Percentiles rank a stretch among this genome's conserved stretches.
Conservation (phyloP, 2,888 invertebrate species). For the Augochlorella aurata region DNA sequence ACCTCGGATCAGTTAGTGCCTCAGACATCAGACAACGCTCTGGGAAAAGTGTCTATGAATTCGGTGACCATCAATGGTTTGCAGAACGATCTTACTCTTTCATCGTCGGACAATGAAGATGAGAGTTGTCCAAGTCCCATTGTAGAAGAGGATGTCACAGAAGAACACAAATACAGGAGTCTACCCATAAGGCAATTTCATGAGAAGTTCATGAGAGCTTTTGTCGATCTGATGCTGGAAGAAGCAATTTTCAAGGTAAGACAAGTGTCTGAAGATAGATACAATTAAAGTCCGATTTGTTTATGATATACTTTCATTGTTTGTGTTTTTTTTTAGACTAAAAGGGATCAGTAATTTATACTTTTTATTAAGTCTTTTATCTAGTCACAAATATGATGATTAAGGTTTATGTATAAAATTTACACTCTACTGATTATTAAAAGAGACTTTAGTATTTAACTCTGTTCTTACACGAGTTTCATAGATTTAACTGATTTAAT, state of each 20-base stretch:
- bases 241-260: slow-evolving; percentile 87
- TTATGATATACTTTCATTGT: background rate
- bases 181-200: slow-evolving; percentile 86
- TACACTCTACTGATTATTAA: too few relatives aligned
- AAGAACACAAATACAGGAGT: slow-evolving; percentile 77
- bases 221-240: slow-evolving; percentile 88
- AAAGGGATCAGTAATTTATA: too few relatives aligned
- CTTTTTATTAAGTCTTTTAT: too few relatives aligned
- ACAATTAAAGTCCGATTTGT: background rate
- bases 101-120: slow-evolving; percentile 5
- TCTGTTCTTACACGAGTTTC: too few relatives aligned
- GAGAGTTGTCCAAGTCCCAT: background rate
- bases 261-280: too few relatives aligned
- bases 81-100: background rate
- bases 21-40: background rate
- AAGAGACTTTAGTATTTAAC: too few relatives aligned
- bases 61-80: background rate
- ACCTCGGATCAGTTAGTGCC: slow-evolving; percentile 53
- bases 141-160: background rate
- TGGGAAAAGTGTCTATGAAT: background rate
- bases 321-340: too few relatives aligned
- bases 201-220: slow-evolving; percentile 88
- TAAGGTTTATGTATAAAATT: too few relatives aligned
- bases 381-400: too few relatives aligned
- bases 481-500: too few relatives aligned